Conservation (phyloP, 2,797 vertebrate species). For the Danio choprae region DNA sequence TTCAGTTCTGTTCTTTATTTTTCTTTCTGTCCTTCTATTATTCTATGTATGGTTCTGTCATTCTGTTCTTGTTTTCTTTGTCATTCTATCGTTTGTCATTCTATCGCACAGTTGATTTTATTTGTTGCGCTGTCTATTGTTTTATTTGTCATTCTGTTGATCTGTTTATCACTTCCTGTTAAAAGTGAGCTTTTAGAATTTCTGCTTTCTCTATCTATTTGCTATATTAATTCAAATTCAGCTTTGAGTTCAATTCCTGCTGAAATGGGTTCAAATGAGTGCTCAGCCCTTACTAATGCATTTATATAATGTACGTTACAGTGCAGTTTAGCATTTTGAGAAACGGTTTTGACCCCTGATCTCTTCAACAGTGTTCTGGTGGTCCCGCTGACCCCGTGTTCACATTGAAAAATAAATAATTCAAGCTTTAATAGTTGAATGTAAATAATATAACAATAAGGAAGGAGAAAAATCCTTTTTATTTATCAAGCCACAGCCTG, state of each 20-base stretch:
- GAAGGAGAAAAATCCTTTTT: not conserved
- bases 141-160: too few relatives aligned
- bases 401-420: conserved; percentile 11
- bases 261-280: not conserved
- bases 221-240: not conserved
- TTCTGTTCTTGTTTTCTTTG: too few relatives aligned
- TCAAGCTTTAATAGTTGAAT: conserved; percentile 15
- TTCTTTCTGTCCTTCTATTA: too few relatives aligned
- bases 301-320: not conserved
- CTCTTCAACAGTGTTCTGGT: not conserved
- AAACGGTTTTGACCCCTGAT: not conserved
- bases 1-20: too few relatives aligned
- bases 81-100: too few relatives aligned
- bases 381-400: not conserved
- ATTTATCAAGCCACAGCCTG: not conserved
- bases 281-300: conserved; percentile 7
- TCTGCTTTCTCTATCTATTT: not conserved
- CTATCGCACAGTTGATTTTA: too few relatives aligned
- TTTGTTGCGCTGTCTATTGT: too few relatives aligned
- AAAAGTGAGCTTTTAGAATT: not conserved
- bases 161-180: not conserved
- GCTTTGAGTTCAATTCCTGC: not conserved
- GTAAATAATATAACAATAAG: conserved; percentile 1
- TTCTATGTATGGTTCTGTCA: too few relatives aligned
- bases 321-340: not conserved